A percentile compares a stretch with the other conserved stretches of the same genome.
Conservation (phyloP, 2,888 invertebrate species). For the Diabrotica balteata region DNA sequence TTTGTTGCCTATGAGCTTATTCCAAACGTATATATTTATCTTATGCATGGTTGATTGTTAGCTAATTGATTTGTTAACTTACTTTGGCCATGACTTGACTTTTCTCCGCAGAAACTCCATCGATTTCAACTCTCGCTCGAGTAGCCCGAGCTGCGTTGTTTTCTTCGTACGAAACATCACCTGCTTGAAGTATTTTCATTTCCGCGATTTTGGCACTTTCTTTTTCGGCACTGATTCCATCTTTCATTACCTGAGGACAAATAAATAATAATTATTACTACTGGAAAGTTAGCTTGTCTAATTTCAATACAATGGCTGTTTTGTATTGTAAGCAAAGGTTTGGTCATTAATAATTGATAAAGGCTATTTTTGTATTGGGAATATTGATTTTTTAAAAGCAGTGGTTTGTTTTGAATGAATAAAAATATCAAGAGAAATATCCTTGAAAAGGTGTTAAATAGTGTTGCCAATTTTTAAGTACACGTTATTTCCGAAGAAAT, state of each 20-base stretch:
- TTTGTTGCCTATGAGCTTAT: no score
- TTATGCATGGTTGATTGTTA: no score
- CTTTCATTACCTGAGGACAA: conserved; percentile 70
- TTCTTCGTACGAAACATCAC: conserved; percentile 83
- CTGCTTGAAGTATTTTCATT: conserved; percentile 78
- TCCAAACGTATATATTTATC: no score
- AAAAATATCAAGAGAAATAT: no score
- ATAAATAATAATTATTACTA: neutral
- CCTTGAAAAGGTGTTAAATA: no score
- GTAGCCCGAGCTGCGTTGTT: conserved; percentile 80
- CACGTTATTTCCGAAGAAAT: no score
- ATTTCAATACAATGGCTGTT: conserved; percentile 28
- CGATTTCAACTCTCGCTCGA: conserved; percentile 80
- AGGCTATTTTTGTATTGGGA: no score
- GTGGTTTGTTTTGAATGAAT: no score
- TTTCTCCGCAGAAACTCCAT: conserved; percentile 86
- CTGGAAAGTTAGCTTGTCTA: neutral
- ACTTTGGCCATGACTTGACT: conserved; percentile 84
- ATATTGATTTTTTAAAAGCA: no score
- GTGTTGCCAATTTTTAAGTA: no score
- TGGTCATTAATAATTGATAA: neutral
- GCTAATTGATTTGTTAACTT: conserved; percentile 46
- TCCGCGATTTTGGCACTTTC: conserved; percentile 76
- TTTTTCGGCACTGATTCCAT: conserved; percentile 82
- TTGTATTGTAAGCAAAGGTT: neutral